Evolutionary conservation across 2,888 invertebrate species (phyloP).

Genomic region (Melanostoma mellinum): DNA sequence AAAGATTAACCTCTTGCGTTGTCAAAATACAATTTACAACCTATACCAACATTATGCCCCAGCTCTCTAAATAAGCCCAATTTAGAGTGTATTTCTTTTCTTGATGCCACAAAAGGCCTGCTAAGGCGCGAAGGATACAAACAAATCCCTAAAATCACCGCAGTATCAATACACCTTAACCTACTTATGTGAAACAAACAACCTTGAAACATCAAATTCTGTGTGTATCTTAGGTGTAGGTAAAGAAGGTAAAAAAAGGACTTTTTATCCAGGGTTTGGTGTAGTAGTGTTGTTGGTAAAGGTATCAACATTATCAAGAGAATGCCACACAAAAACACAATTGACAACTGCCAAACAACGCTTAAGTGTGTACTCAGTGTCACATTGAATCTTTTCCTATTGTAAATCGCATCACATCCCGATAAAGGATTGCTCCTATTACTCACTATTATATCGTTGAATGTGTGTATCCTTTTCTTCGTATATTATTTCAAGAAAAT

Average conservation of each 20-base stretch:
- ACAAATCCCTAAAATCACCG: constrained; percentile 23
- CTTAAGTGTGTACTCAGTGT: constrained; percentile 34
- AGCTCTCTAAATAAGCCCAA: too few species aligned
- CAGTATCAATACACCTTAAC: constrained; percentile 6
- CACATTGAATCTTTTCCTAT: constrained; percentile 43
- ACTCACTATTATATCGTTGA: constrained; percentile 60
- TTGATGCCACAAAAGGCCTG: constrained; percentile 2
- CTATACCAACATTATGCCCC: too few species aligned
- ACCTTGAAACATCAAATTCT: constrained; percentile 14
- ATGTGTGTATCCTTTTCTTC: constrained; percentile 28
- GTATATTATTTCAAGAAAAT: constrained; percentile 17
- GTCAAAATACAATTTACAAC: too few species aligned
- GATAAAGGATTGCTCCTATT: constrained; percentile 65
- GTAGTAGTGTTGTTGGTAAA: not conserved
- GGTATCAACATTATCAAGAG: constrained; percentile 15
- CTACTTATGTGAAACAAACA: not conserved
- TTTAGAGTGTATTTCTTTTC: too few species aligned
- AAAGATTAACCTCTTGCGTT: too few species aligned
- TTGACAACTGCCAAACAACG: constrained; percentile 29
- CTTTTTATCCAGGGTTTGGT: not conserved
- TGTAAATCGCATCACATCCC: constrained; percentile 67
- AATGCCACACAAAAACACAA: constrained; percentile 1
- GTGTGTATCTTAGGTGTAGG: not conserved
- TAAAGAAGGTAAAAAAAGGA: too few species aligned
- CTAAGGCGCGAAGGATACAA: constrained; percentile 9